phyloP scores from a whole-genome alignment of 1,140 invertebrate genomes.

The Mesaphorura yosii region DNA sequence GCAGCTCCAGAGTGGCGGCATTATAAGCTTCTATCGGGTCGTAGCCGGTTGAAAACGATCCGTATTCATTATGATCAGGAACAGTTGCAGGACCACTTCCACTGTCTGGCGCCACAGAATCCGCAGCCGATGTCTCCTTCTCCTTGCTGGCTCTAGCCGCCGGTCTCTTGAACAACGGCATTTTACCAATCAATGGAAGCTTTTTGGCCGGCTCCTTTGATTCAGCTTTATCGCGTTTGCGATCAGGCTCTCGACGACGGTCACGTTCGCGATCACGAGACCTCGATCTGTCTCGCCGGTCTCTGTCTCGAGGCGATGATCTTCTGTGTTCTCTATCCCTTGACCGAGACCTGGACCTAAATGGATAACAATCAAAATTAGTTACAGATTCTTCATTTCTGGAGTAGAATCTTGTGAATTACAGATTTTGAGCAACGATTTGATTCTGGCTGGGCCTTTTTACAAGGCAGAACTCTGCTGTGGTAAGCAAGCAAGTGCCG shows the following conservation, averaged over 20 bases:
- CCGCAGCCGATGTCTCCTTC: neutral
- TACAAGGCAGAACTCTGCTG: too few relatives aligned
- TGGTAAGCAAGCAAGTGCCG: too few relatives aligned
- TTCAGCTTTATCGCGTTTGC: conserved; percentile 12
- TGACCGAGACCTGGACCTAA: conserved; percentile 23
- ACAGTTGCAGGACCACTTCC: neutral
- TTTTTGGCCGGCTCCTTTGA: conserved; percentile 17
- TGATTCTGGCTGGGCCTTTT: too few relatives aligned
- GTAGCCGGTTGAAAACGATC: neutral
- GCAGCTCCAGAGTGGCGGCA: too few relatives aligned
- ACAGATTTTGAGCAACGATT: too few relatives aligned
- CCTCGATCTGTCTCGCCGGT: conserved; percentile 8
- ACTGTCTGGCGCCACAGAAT: neutral
- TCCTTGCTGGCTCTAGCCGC: neutral
- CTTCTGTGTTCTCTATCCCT: conserved; percentile 15
- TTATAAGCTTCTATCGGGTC: too few relatives aligned
- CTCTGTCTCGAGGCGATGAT: conserved; percentile 1
- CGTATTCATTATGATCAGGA: neutral
- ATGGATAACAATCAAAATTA: conserved; percentile 4
- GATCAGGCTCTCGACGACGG: conserved; percentile 8
- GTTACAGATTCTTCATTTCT: neutral
- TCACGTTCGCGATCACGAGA: neutral
- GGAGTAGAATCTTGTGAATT: too few relatives aligned
- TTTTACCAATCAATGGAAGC: conserved; percentile 30
- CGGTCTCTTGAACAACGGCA: conserved; percentile 17